A percentile compares a stretch with the other conserved stretches of the same genome.
phyloP scores from a whole-genome alignment of 2,113 vertebrate species.

The Pycnonotus jocosus region DNA sequence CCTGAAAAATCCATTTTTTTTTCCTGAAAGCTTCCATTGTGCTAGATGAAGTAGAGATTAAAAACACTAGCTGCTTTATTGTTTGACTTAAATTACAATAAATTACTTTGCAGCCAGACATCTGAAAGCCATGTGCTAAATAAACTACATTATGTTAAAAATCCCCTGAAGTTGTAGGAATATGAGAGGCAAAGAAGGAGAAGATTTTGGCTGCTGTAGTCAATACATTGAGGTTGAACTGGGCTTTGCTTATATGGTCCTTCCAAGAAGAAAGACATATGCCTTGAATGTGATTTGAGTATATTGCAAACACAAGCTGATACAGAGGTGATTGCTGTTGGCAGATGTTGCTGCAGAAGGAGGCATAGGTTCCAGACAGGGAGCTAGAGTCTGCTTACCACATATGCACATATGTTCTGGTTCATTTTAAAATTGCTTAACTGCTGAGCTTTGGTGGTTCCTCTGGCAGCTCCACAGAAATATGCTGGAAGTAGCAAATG shows the following conservation, averaged over 20 bases:
- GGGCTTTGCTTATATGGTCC: slow-evolving; percentile 38
- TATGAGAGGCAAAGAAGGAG: slow-evolving; percentile 49
- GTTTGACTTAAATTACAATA: slow-evolving; percentile 71
- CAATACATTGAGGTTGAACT: slow-evolving; percentile 35
- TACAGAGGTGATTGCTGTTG: slow-evolving; percentile 51
- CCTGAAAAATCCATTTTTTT: slow-evolving; percentile 44
- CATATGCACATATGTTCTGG: background rate
- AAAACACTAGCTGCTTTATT: slow-evolving; percentile 68
- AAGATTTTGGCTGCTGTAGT: slow-evolving; percentile 51
- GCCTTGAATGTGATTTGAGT: slow-evolving; percentile 46
- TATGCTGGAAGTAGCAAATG: slow-evolving; percentile 28
- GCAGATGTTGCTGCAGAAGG: slow-evolving; percentile 47
- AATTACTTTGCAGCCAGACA: slow-evolving; percentile 68
- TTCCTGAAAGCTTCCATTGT: slow-evolving; percentile 60
- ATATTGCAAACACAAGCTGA: slow-evolving; percentile 6
- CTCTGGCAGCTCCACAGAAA: background rate
- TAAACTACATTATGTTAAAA: slow-evolving; percentile 72
- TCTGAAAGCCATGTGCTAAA: slow-evolving; percentile 72
- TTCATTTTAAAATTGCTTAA: slow-evolving; percentile 27
- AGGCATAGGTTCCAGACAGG: slow-evolving; percentile 16
- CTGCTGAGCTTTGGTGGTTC: slow-evolving; percentile 45
- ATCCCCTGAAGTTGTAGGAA: slow-evolving; percentile 69
- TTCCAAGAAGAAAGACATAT: slow-evolving; percentile 44
- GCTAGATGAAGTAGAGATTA: slow-evolving; percentile 54
- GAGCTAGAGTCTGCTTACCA: background rate